phyloP scores from a whole-genome alignment of 1,140 invertebrate species.

The Rhagoletis zephyria region DNA sequence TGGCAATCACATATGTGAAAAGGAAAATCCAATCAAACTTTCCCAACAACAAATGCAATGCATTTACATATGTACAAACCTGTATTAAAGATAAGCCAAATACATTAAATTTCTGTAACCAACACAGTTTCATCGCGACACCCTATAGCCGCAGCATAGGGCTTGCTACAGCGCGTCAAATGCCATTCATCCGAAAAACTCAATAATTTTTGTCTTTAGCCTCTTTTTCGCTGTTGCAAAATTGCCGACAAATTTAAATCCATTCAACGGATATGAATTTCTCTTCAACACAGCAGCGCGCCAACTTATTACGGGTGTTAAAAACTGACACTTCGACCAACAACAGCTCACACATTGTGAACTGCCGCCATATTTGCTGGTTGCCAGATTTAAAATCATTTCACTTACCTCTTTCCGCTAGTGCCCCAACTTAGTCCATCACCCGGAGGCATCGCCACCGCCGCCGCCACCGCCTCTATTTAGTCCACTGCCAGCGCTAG shows the following conservation, averaged over 20 bases:
- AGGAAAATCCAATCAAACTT: too few relatives aligned
- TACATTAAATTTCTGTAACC: not conserved
- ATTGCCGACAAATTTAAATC: conserved; percentile 26
- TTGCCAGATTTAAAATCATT: too few relatives aligned
- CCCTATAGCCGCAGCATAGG: not conserved
- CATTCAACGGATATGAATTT: conserved; percentile 7
- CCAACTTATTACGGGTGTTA: not conserved
- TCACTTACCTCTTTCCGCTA: not conserved
- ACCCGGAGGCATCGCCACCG: too few relatives aligned
- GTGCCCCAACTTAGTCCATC: too few relatives aligned
- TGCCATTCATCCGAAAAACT: not conserved
- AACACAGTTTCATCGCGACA: not conserved
- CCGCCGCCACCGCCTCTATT: not conserved
- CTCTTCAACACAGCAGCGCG: conserved; percentile 15
- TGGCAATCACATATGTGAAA: too few relatives aligned
- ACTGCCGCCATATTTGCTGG: too few relatives aligned
- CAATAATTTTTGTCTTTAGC: not conserved
- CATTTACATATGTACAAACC: not conserved
- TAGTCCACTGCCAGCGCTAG: not conserved
- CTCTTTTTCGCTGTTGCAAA: not conserved
- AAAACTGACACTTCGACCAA: not conserved
- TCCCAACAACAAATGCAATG: too few relatives aligned
- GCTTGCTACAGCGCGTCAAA: not conserved
- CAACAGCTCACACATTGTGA: not conserved
- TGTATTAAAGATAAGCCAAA: not conserved